phyloP scores from a whole-genome alignment of 2,797 vertebrate genomes.

The Huso huso region DNA sequence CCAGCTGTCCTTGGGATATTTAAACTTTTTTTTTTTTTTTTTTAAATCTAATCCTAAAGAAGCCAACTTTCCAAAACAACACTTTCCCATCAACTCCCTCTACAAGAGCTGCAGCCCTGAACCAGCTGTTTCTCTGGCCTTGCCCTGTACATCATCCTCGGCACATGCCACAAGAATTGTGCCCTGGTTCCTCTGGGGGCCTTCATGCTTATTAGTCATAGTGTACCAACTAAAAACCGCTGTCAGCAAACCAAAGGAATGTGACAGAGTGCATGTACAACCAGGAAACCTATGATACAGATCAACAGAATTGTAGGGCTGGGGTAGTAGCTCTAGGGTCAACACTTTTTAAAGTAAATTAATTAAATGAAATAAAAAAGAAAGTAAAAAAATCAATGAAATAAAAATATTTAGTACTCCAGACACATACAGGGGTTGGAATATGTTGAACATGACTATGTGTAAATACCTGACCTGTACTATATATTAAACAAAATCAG shows the following conservation, averaged over 20 bases:
- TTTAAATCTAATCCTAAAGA: not conserved
- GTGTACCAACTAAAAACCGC: slow-evolving; percentile 55
- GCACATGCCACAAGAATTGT: slow-evolving; percentile 30
- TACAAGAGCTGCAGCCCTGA: not conserved
- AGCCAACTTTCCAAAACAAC: not conserved
- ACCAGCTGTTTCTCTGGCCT: not conserved
- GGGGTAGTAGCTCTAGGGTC: slow-evolving; percentile 31
- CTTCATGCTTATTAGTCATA: slow-evolving; percentile 58
- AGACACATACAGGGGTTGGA: too few relatives aligned
- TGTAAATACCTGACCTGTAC: too few relatives aligned
- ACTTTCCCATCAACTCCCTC: not conserved
- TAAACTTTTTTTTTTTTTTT: too few relatives aligned
- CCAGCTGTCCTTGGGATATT: too few relatives aligned
- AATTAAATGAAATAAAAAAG: not conserved
- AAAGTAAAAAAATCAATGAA: not conserved
- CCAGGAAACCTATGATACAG: slow-evolving; percentile 44
- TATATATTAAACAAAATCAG: too few relatives aligned
- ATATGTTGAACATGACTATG: too few relatives aligned
- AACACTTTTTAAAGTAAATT: not conserved
- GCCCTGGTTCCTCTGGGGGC: slow-evolving; percentile 46
- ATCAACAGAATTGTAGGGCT: slow-evolving; percentile 47
- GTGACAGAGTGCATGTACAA: slow-evolving; percentile 42
- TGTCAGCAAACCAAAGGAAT: slow-evolving; percentile 52
- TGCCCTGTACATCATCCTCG: not conserved
- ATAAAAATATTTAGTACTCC: too few relatives aligned